phyloP scores from a whole-genome alignment of 2,797 vertebrate species.

The Alca torda region DNA sequence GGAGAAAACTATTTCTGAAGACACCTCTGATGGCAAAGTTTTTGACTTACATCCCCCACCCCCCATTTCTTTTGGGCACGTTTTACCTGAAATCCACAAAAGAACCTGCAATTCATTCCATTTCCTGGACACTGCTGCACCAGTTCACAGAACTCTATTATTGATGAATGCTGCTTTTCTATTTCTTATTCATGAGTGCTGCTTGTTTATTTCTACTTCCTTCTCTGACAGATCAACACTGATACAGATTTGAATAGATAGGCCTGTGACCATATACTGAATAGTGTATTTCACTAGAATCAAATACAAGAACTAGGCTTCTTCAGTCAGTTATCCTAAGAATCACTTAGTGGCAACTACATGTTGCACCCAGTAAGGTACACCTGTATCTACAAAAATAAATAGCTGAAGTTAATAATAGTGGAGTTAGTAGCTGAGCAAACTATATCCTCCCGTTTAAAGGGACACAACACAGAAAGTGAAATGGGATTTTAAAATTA shows the following conservation, averaged over 20 bases:
- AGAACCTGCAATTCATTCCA: background rate
- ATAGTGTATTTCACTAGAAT: background rate
- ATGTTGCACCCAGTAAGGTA: background rate
- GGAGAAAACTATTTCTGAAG: background rate
- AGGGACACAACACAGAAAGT: background rate
- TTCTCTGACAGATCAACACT: background rate
- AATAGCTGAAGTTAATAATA: background rate
- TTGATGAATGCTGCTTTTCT: background rate
- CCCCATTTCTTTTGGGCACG: background rate
- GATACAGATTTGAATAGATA: background rate
- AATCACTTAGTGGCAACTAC: background rate
- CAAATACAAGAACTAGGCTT: background rate
- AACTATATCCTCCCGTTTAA: background rate
- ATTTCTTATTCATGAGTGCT: background rate
- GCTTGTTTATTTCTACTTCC: background rate
- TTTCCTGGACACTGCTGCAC: background rate
- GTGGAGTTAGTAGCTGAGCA: background rate
- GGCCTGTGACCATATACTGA: background rate
- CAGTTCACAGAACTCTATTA: background rate
- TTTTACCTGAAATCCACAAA: background rate
- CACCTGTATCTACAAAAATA: background rate
- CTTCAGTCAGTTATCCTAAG: background rate
- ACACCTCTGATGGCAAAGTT: background rate
- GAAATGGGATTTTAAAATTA: background rate
- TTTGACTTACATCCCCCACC: background rate